phyloP scores from a whole-genome alignment of 23 tunicate genomes.

The Trididemnum clinides region DNA sequence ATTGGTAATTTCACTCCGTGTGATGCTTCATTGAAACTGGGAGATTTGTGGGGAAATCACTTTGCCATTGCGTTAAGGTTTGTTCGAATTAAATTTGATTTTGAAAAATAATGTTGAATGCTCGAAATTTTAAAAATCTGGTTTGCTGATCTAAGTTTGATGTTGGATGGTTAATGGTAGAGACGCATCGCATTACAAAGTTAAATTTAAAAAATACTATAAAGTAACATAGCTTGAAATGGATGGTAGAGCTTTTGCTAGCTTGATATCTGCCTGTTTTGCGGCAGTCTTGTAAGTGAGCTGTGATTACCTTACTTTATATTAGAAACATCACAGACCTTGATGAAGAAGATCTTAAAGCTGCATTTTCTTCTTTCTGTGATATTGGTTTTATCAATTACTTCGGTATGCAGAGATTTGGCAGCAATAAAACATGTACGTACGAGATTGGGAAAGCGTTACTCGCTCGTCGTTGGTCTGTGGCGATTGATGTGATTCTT shows the following conservation, averaged over 20 bases:
- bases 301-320: background rate
- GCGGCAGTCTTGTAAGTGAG: no score
- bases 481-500: conserved; percentile 74
- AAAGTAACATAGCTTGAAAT: no score
- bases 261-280: no score
- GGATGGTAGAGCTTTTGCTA: no score
- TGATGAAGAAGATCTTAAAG: conserved; percentile 12
- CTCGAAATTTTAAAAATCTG: no score
- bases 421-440: conserved; percentile 58
- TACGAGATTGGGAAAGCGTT: conserved; percentile 75
- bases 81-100: no score
- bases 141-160: no score
- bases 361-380: conserved; percentile 34
- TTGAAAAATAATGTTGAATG: no score
- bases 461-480: conserved; percentile 54
- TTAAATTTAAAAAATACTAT: no score
- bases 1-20: conserved; percentile 75
- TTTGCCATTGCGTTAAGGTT: conserved; percentile 80
- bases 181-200: no score
- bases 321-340: conserved; percentile 39
- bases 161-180: no score
- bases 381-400: conserved; percentile 84
- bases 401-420: conserved; percentile 96
- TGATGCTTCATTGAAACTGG: conserved; percentile 47
- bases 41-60: conserved; percentile 78